Evolutionary conservation across 2,113 vertebrate genomes (phyloP).

Genomic region (Serinus canaria): DNA sequence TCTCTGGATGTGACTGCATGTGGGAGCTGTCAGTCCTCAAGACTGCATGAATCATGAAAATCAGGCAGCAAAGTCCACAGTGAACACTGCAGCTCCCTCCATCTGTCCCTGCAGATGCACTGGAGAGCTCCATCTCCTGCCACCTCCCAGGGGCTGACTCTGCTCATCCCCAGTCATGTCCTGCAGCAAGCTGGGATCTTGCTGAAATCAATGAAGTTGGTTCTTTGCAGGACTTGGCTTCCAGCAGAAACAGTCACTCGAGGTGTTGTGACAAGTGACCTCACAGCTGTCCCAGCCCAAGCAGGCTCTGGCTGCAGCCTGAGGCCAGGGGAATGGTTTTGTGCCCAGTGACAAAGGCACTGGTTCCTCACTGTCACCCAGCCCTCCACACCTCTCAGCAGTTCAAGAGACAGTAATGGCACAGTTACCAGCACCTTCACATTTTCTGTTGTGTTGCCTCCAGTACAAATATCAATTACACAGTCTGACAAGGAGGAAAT

Average conservation of each 20-base stretch:
- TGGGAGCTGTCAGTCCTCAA: background rate
- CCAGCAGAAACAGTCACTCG: background rate
- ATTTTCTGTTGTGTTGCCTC: conserved; percentile 36
- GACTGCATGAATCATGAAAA: background rate
- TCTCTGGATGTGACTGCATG: background rate
- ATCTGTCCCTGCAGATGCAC: background rate
- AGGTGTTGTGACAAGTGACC: background rate
- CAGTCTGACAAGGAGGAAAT: conserved; percentile 59
- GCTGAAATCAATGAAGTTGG: background rate
- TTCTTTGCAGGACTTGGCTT: background rate
- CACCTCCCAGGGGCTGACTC: background rate
- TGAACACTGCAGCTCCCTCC: background rate
- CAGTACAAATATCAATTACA: conserved; percentile 51
- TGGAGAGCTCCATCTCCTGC: background rate
- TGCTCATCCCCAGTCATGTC: background rate
- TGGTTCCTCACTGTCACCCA: conserved; percentile 65
- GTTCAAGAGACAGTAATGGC: background rate
- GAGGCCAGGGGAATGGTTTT: background rate
- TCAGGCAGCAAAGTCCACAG: background rate
- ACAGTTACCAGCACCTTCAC: conserved; percentile 30
- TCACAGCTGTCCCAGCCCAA: background rate
- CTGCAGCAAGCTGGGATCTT: background rate
- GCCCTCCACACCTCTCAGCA: background rate
- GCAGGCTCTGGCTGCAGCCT: background rate
- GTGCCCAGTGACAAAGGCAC: background rate